A percentile compares a stretch with the other conserved stretches of the same genome.
Evolutionary conservation across 1,140 invertebrate genomes (phyloP).

Genomic region (Lasioglossum albipes): DNA sequence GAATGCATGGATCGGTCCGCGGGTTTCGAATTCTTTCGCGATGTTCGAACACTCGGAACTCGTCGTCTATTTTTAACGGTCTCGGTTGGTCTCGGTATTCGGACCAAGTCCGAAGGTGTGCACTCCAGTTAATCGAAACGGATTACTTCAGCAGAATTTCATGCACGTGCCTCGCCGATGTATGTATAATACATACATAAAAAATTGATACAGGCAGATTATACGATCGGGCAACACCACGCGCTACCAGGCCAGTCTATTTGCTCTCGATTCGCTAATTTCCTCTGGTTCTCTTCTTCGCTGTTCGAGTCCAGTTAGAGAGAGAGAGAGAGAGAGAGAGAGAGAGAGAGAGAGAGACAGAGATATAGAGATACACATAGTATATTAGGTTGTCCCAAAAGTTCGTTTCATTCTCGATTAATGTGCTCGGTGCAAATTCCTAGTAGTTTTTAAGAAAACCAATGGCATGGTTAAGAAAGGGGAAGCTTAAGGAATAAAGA

Average conservation of each 20-base stretch:
- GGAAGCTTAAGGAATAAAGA: too few species aligned
- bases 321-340: too few species aligned
- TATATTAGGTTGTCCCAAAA: too few species aligned
- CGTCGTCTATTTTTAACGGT: constrained; percentile 55
- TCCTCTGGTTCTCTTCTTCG: not conserved
- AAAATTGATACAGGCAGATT: not conserved
- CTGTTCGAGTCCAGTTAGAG: not conserved
- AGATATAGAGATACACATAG: too few species aligned
- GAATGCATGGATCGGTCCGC: constrained; percentile 16
- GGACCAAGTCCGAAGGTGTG: not conserved
- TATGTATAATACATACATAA: not conserved
- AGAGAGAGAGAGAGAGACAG: too few species aligned
- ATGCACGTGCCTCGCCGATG: not conserved
- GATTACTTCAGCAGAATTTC: not conserved
- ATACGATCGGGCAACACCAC: not conserved
- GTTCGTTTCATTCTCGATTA: too few species aligned
- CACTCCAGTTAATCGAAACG: not conserved
- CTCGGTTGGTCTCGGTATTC: constrained; percentile 7
- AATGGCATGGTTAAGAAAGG: too few species aligned
- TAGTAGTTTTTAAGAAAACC: too few species aligned
- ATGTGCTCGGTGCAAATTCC: too few species aligned
- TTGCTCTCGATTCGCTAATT: not conserved
- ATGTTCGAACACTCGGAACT: constrained; percentile 16
- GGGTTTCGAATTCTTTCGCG: constrained; percentile 46
- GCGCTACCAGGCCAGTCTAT: not conserved